Percentiles rank a stretch among this genome's conserved stretches.
phyloP scores from a whole-genome alignment of 2,888 invertebrate genomes.

The Standfussiana lucernea region DNA sequence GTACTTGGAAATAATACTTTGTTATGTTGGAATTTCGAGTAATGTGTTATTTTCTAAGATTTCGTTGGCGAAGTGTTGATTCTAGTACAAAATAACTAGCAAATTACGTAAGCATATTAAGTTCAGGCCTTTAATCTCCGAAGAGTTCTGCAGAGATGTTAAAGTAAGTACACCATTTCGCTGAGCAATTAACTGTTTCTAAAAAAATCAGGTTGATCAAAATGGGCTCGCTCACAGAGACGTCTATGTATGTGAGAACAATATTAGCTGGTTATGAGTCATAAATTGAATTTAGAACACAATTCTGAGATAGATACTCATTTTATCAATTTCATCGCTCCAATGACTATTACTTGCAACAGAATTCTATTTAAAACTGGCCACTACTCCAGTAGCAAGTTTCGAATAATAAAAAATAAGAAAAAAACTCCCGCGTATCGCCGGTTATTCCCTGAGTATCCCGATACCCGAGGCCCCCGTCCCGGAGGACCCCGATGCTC shows the following conservation, averaged over 20 bases:
- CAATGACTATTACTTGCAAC: constrained; percentile 3
- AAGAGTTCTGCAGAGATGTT: no score
- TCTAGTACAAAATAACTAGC: neutral
- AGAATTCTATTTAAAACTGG: constrained; percentile 8
- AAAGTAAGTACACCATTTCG: neutral
- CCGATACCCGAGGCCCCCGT: no score
- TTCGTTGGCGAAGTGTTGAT: neutral
- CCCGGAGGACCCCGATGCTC: no score
- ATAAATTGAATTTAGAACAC: neutral
- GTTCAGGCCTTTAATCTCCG: neutral
- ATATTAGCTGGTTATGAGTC: neutral
- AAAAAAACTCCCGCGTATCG: constrained; percentile 34
- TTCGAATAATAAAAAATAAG: constrained; percentile 38
- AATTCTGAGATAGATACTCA: neutral
- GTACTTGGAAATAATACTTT: constrained; percentile 13
- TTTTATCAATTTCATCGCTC: constrained; percentile 4
- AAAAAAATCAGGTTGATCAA: neutral
- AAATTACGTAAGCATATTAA: neutral
- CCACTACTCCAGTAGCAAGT: constrained; percentile 7
- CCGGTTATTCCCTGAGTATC: no score
- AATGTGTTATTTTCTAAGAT: neutral
- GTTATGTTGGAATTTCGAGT: neutral
- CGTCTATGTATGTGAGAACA: neutral
- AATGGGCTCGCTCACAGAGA: neutral
- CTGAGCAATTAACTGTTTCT: neutral